phyloP scores from a whole-genome alignment of 2,888 invertebrate species.

The Therioaphis trifolii region DNA sequence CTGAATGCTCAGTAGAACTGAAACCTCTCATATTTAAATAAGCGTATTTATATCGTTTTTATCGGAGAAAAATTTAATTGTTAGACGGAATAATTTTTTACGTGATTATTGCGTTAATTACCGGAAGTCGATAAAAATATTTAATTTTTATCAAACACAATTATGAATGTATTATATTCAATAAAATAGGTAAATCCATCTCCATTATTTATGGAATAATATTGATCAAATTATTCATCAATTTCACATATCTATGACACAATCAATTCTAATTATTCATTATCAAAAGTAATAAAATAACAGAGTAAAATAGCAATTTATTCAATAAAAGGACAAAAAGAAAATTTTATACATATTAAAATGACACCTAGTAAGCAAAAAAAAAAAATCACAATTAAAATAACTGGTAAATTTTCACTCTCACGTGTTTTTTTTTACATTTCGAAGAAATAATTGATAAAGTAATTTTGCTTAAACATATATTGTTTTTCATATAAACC shows the following conservation, averaged over 20 bases:
- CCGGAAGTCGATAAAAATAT: no score
- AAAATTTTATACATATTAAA: not conserved
- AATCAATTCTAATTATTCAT: not conserved
- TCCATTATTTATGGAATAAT: not conserved
- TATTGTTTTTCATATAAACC: not conserved
- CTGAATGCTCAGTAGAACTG: no score
- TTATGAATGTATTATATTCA: no score
- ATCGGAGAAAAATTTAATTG: no score
- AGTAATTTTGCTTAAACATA: not conserved
- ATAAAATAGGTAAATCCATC: no score
- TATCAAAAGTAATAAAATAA: not conserved
- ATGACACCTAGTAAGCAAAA: not conserved
- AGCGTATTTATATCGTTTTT: no score
- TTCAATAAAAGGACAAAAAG: not conserved
- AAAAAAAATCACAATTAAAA: not conserved
- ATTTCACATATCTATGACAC: not conserved
- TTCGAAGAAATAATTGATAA: not conserved
- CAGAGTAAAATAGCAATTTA: not conserved
- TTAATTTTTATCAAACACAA: no score
- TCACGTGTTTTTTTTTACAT: not conserved
- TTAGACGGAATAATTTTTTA: no score
- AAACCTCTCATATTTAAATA: no score
- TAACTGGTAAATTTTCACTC: not conserved
- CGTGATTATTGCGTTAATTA: no score
- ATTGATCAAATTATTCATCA: not conserved